Evolutionary conservation across 2,888 invertebrate species (phyloP).

Genomic region (Pollenia griseotomentosa): DNA sequence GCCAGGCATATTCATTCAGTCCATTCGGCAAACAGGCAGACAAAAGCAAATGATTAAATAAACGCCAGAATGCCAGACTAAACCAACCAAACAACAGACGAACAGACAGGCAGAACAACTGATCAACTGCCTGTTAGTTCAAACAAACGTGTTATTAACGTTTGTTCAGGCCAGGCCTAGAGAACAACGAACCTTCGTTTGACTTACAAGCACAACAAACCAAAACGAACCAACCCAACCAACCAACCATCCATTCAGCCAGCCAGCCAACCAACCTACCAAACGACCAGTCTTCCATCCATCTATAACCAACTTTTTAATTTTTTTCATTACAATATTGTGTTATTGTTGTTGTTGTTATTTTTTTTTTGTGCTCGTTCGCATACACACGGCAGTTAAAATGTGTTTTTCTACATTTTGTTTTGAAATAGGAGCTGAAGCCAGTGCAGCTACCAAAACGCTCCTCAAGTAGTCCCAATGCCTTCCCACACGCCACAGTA

Average conservation of each 20-base stretch:
- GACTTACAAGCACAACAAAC: slow-evolving; percentile 44
- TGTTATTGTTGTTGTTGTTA: slow-evolving; percentile 41
- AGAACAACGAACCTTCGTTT: slow-evolving; percentile 73
- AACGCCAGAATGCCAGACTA: slow-evolving; percentile 65
- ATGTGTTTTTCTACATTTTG: slow-evolving; percentile 84
- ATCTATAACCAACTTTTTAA: slow-evolving; percentile 54
- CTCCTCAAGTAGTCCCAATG: slow-evolving; percentile 85
- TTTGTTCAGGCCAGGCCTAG: slow-evolving; percentile 64
- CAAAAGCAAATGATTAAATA: slow-evolving; percentile 67
- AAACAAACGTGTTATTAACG: slow-evolving; percentile 72
- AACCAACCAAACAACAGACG: slow-evolving; percentile 60
- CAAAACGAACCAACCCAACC: slow-evolving; percentile 14
- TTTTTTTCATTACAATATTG: slow-evolving; percentile 42
- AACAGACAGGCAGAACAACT: slow-evolving; percentile 50
- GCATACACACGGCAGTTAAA: slow-evolving; percentile 80
- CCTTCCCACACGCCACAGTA: slow-evolving; percentile 83
- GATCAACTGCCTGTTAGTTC: slow-evolving; percentile 71
- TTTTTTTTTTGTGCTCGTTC: slow-evolving; percentile 44
- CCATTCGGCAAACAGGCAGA: slow-evolving; percentile 18
- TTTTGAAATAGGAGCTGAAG: slow-evolving; percentile 84
- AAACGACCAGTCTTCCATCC: slow-evolving; percentile 50
- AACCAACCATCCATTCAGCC: slow-evolving; percentile 21
- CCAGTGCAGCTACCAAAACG: slow-evolving; percentile 85
- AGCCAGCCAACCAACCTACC: slow-evolving; percentile 34
- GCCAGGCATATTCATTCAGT: slow-evolving; percentile 16